These are phyloP conservation scores for Anagyrus pseudococci DNA, from an alignment of 2,888 invertebrate species.

Conservation along the genomic window DNA sequence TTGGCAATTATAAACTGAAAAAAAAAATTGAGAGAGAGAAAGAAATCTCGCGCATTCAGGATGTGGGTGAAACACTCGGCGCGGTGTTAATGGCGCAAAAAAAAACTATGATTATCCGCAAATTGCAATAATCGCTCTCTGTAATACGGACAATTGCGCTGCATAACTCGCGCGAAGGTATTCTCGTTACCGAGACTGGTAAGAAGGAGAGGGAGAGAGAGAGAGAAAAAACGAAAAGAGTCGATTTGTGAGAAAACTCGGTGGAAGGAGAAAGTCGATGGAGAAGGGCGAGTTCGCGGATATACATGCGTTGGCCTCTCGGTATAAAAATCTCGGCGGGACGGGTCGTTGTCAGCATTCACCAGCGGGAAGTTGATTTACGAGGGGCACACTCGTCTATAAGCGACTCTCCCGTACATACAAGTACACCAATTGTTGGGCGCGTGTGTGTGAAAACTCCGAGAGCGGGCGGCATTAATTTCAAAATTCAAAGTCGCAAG, in stretches of 20 bases:
- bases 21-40: no score
- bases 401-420: neutral
- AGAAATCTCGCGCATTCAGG: no score
- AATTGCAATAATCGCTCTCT: no score
- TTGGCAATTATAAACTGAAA: no score
- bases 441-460: neutral
- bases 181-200: neutral
- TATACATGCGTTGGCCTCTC: neutral
- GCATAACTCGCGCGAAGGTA: neutral
- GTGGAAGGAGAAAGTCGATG: neutral
- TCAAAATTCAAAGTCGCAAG: no score
- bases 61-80: no score
- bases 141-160: no score
- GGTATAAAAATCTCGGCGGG: neutral
- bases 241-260: neutral
- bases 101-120: no score
- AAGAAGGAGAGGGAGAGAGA: slow-evolving; percentile 2
- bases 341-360: neutral
- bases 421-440: neutral
- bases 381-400: neutral
- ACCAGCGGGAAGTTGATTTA: slow-evolving; percentile 18
- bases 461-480: neutral
- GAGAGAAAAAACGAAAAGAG: slow-evolving; percentile 22
- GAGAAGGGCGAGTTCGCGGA: neutral
- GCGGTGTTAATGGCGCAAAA: no score